Percentiles rank a stretch among this genome's conserved stretches.
phyloP scores from a whole-genome alignment of 1,140 invertebrate genomes.

The Spodoptera litura region DNA sequence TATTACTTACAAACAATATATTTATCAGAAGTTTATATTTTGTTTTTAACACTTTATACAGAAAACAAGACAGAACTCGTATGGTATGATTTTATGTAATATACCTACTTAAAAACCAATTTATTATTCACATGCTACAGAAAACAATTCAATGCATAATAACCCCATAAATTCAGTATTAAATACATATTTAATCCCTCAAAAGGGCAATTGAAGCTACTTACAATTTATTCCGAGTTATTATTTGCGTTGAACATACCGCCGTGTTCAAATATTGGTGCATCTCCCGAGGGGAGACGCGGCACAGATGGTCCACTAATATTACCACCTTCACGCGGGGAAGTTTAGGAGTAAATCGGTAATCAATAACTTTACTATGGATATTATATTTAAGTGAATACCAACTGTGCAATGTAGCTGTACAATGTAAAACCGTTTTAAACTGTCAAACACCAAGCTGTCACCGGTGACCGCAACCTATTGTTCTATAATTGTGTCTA shows the following conservation, averaged over 20 bases:
- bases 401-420: too few species aligned
- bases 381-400: not conserved
- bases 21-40: too few species aligned
- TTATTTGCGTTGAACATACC: constrained; percentile 41
- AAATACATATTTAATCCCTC: constrained; percentile 41
- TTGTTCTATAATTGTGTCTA: too few species aligned
- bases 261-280: constrained; percentile 48
- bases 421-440: too few species aligned
- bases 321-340: constrained; percentile 67
- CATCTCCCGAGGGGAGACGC: constrained; percentile 53
- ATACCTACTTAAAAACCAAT: not conserved
- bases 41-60: too few species aligned
- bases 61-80: too few species aligned
- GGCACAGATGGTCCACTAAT: constrained; percentile 72
- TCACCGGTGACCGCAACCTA: too few species aligned
- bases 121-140: not conserved
- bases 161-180: constrained; percentile 34
- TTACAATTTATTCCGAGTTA: constrained; percentile 40
- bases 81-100: not conserved
- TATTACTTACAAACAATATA: too few species aligned
- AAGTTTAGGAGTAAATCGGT: constrained; percentile 64
- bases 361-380: constrained; percentile 63
- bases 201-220: constrained; percentile 30
- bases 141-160: constrained; percentile 24
- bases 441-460: too few species aligned